phyloP scores from a whole-genome alignment of 2,888 invertebrate species.

The Eulithis prunata region DNA sequence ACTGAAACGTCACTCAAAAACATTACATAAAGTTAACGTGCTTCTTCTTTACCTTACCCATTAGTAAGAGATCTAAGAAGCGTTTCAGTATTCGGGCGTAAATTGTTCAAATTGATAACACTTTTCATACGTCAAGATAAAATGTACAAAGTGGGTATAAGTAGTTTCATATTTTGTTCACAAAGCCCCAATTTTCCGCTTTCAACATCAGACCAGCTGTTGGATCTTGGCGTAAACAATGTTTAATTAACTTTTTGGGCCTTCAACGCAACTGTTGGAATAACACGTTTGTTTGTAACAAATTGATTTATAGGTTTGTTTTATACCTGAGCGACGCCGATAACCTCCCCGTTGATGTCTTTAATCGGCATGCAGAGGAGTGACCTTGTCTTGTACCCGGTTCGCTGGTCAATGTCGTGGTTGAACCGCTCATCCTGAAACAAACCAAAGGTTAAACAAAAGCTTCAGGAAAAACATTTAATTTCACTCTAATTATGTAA shows the following conservation, averaged over 20 bases:
- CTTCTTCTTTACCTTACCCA: too few relatives aligned
- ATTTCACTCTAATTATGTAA: slow-evolving; percentile 44
- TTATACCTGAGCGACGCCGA: slow-evolving; percentile 96
- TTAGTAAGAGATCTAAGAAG: too few relatives aligned
- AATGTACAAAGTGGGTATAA: slow-evolving; percentile 1
- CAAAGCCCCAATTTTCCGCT: slow-evolving; percentile 42
- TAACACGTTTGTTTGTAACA: slow-evolving; percentile 20
- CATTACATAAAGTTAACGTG: too few relatives aligned
- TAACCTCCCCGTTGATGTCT: slow-evolving; percentile 96
- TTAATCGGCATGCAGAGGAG: slow-evolving; percentile 98
- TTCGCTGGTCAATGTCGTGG: slow-evolving; percentile 96
- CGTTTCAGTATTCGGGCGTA: too few relatives aligned
- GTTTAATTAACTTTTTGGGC: slow-evolving; percentile 41
- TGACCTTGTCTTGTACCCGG: slow-evolving; percentile 96
- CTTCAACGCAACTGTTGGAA: slow-evolving; percentile 35
- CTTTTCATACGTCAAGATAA: neutral
- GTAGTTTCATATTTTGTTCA: slow-evolving; percentile 46
- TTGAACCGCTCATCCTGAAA: slow-evolving; percentile 90
- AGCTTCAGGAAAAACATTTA: neutral
- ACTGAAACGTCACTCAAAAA: too few relatives aligned
- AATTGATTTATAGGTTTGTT: slow-evolving; percentile 16
- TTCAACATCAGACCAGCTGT: slow-evolving; percentile 32
- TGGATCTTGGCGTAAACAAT: slow-evolving; percentile 43
- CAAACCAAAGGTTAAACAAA: slow-evolving; percentile 40
- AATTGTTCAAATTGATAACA: neutral